Conservation (phyloP, 2,797 vertebrate species). For the Pseudochirops cupreus region DNA sequence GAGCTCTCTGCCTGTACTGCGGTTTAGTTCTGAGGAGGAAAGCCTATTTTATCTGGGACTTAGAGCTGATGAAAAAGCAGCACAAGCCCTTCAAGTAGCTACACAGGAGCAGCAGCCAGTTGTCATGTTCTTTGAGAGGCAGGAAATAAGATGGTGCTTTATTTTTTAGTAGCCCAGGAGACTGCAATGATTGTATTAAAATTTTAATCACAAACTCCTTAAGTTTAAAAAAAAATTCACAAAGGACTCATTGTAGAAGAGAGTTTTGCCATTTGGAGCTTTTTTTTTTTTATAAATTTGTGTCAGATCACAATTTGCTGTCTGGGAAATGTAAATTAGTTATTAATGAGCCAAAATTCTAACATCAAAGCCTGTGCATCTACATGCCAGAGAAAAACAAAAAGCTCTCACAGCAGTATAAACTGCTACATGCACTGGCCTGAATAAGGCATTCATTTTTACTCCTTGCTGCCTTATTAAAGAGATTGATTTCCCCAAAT, state of each 20-base stretch:
- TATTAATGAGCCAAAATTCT: conserved; percentile 84
- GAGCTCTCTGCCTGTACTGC: neutral
- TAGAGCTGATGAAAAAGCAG: conserved; percentile 64
- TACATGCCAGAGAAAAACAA: conserved; percentile 77
- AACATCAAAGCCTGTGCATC: conserved; percentile 81
- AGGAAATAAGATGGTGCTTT: conserved; percentile 78
- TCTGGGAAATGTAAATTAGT: conserved; percentile 86
- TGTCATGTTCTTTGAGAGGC: conserved; percentile 66
- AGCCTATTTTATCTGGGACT: conserved; percentile 60
- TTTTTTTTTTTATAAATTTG: conserved; percentile 83
- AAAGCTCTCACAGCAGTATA: conserved; percentile 71
- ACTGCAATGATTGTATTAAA: conserved; percentile 83
- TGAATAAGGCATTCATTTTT: conserved; percentile 51
- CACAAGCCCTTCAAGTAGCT: conserved; percentile 68
- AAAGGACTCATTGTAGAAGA: conserved; percentile 82
- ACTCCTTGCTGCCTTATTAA: conserved; percentile 45
- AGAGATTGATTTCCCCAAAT: conserved; percentile 41
- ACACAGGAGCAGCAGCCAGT: conserved; percentile 56
- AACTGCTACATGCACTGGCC: conserved; percentile 35
- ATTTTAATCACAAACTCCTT: conserved; percentile 86
- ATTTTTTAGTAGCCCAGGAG: conserved; percentile 80
- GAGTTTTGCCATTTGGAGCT: conserved; percentile 81
- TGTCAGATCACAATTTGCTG: conserved; percentile 85
- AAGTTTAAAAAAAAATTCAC: conserved; percentile 74
- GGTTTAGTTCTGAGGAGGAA: conserved; percentile 45